Conservation (phyloP, 2,888 invertebrate species). For the Sialis lutaria region DNA sequence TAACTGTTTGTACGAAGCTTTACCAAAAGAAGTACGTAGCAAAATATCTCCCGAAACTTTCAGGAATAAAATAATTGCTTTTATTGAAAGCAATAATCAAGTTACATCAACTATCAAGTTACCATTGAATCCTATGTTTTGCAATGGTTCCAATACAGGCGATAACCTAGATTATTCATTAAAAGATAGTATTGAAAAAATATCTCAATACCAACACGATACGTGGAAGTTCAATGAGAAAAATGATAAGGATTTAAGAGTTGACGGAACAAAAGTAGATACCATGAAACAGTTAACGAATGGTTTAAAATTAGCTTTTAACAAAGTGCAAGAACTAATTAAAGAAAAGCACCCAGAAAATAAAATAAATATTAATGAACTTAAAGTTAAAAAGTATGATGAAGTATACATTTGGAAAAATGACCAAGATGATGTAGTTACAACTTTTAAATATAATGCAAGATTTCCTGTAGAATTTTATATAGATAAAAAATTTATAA, state of each 20-base stretch:
- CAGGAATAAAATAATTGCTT: conserved; percentile 2
- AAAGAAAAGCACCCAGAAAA: background rate
- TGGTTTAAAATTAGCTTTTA: background rate
- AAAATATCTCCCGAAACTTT: conserved; percentile 4
- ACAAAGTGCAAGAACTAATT: background rate
- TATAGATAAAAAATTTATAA: background rate
- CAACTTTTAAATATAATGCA: background rate
- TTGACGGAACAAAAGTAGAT: no score
- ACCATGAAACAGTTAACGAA: background rate
- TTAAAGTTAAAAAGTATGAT: background rate
- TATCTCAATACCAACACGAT: background rate
- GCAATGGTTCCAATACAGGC: no score
- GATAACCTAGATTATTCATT: background rate
- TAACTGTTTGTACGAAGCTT: conserved; percentile 6
- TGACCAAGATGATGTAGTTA: background rate
- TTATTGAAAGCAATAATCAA: conserved; percentile 4
- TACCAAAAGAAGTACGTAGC: conserved; percentile 1
- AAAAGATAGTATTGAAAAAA: background rate
- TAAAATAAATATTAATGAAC: background rate
- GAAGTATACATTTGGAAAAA: no score
- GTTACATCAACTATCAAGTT: conserved; percentile 1
- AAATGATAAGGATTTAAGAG: background rate
- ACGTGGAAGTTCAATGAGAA: background rate
- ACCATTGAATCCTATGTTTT: background rate
- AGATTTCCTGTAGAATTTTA: background rate